Evolutionary conservation across 2,888 invertebrate genomes (phyloP).

Genomic region (Pardosa pseudoannulata): DNA sequence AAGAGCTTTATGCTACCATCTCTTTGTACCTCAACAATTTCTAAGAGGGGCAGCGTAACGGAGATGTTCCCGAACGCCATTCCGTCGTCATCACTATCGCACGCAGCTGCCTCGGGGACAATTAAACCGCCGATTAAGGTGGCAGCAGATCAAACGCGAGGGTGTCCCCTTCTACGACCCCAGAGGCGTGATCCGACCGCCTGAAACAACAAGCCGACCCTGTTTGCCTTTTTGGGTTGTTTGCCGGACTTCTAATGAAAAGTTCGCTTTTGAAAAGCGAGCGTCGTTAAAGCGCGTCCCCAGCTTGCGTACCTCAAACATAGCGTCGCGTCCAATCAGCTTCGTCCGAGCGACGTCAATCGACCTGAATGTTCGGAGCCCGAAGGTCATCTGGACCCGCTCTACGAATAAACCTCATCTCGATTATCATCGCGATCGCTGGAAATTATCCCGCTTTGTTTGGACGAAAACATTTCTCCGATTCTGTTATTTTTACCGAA

Average conservation of each 20-base stretch:
- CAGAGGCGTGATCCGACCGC: conserved; percentile 41
- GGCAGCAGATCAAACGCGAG: neutral
- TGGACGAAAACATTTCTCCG: no score
- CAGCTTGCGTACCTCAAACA: conserved; percentile 44
- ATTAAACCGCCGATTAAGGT: neutral
- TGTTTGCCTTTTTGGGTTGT: conserved; percentile 39
- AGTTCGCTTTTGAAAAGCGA: conserved; percentile 15
- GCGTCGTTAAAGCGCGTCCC: conserved; percentile 20
- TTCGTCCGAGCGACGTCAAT: neutral
- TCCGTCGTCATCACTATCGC: no score
- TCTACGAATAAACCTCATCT: no score
- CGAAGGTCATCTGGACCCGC: conserved; percentile 15
- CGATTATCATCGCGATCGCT: no score
- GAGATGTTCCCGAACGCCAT: no score
- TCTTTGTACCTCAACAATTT: no score
- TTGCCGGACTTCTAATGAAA: neutral
- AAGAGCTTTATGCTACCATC: no score
- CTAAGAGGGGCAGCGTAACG: no score
- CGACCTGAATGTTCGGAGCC: conserved; percentile 25
- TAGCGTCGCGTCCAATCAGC: neutral
- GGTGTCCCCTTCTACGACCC: neutral
- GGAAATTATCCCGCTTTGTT: no score
- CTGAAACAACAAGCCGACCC: conserved; percentile 37
- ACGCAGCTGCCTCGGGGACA: no score
- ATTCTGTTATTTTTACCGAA: no score